phyloP scores from a whole-genome alignment of 1,140 invertebrate genomes.

The Drosophila pseudoobscura region DNA sequence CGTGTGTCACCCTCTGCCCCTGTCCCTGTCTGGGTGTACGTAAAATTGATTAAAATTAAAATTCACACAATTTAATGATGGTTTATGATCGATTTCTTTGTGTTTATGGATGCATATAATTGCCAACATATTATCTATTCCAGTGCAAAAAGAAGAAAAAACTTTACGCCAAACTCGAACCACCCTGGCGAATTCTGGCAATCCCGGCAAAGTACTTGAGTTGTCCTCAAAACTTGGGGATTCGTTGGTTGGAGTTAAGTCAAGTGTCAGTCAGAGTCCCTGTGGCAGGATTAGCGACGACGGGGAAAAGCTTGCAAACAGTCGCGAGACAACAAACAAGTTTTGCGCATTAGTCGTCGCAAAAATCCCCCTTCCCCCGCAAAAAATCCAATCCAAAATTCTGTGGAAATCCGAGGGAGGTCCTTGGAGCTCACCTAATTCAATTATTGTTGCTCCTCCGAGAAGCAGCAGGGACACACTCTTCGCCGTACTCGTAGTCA shows the following conservation, averaged over 20 bases:
- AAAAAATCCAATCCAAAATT: too few species aligned
- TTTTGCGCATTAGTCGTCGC: slow-evolving; percentile 46
- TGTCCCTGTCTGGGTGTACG: too few species aligned
- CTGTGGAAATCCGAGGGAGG: slow-evolving; percentile 1
- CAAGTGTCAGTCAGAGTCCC: slow-evolving; percentile 37
- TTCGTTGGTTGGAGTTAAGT: slow-evolving; percentile 23
- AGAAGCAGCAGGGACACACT: neutral
- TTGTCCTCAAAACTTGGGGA: slow-evolving; percentile 30
- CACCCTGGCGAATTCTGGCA: neutral
- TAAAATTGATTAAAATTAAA: too few species aligned
- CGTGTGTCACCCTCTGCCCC: too few species aligned
- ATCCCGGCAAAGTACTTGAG: slow-evolving; percentile 3
- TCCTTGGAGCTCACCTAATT: slow-evolving; percentile 54
- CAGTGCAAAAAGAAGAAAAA: neutral
- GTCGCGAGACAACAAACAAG: slow-evolving; percentile 46
- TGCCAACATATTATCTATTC: too few species aligned
- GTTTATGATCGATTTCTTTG: too few species aligned
- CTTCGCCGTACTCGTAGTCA: neutral
- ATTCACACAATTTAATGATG: too few species aligned
- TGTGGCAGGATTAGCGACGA: slow-evolving; percentile 32
- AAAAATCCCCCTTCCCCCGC: slow-evolving; percentile 10
- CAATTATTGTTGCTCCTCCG: slow-evolving; percentile 68
- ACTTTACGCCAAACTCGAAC: neutral
- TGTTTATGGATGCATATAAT: too few species aligned
- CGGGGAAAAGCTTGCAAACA: slow-evolving; percentile 36